Percentiles rank a stretch among this genome's conserved stretches.
phyloP scores from a whole-genome alignment of 2,797 vertebrate species.

The Novumbra hubbsi region DNA sequence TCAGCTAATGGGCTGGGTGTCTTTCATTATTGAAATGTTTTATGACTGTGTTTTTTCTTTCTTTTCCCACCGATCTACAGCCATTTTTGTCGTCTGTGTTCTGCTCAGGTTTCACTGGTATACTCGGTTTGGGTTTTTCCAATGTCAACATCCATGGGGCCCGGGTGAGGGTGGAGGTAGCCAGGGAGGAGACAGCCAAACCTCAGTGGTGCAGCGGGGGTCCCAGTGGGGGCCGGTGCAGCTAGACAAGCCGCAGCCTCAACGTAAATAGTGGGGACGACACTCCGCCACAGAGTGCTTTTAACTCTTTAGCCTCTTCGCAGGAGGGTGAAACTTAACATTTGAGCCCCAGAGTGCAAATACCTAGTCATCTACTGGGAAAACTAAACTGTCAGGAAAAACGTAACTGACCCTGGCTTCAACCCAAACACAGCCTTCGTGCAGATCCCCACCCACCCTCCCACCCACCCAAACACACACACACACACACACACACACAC shows the following conservation, averaged over 20 bases:
- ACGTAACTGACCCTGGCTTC: constrained; percentile 68
- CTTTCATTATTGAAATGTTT: constrained; percentile 52
- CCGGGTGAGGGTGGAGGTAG: constrained; percentile 17
- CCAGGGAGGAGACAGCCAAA: constrained; percentile 45
- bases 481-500: constrained; percentile 15
- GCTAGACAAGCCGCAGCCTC: constrained; percentile 46
- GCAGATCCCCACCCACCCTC: constrained; percentile 19
- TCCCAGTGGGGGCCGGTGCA: constrained; percentile 34
- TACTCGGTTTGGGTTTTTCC: constrained; percentile 61
- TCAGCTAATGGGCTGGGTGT: constrained; percentile 51
- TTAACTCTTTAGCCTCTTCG: constrained; percentile 54
- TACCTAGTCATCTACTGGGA: constrained; percentile 56
- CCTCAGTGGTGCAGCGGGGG: constrained; percentile 31
- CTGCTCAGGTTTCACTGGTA: constrained; percentile 62
- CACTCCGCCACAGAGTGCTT: constrained; percentile 53
- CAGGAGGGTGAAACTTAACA: constrained; percentile 54
- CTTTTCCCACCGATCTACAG: constrained; percentile 22
- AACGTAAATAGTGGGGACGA: constrained; percentile 63
- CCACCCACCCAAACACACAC: constrained; percentile 19
- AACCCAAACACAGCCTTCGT: constrained; percentile 69
- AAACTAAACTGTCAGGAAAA: constrained; percentile 76
- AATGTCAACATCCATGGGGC: constrained; percentile 68
- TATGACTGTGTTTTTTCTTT: constrained; percentile 49
- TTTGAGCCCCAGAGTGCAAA: constrained; percentile 44
- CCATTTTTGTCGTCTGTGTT: constrained; percentile 26